Evolutionary conservation across 2,888 invertebrate genomes (phyloP), one percentile per base, ranked within the genome.

Genomic region (Leucozona laternaria): DNA sequence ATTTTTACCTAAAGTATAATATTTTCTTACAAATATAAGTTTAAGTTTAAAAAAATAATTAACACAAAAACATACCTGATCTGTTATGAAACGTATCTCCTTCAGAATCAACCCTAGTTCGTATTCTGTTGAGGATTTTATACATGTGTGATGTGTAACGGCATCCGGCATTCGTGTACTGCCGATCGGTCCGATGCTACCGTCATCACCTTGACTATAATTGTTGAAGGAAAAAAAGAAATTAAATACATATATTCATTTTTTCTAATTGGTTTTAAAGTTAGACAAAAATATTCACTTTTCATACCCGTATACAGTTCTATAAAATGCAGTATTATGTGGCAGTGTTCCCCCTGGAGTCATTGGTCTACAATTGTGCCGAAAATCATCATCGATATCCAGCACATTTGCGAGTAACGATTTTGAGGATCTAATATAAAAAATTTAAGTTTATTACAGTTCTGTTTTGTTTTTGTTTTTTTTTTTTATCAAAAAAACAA

Each of bases 381-480:
- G 95, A 94, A 97, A 97, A 94, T 98, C 98, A 93, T 98, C 98
- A 93, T 98, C 98, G 93, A 98, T 97, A 94, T 98, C 98, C 91
- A 98, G 95, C 91, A 98, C 98, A 94, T 98, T 98, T 90, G 98
- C 98, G 92, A 99, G 94, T 91, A 99, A 95, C 92, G 98, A 98
- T 94, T 98, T 98, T 91, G 98, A 98, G 90, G 98, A 98, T 91
- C 96, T 93, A 79, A 58, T 88, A 78, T 68, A 17, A 64, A 43
- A n/a, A 31, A 8, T 31, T 15, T 48, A 22, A 70, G 22, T 25
- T 20, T 17, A n/a, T 40, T 11, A 20, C 17, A 11, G 48, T 53
- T n/a, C 13, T 22, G n/a, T n/a, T n/a, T n/a, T 0, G 13, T 17
- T 22, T 80, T 0, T 58, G 10, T 53, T 72, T 34, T 15, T 15